Evolutionary conservation across 2,888 invertebrate species (phyloP).

Genomic region (Platynereis dumerilii): DNA sequence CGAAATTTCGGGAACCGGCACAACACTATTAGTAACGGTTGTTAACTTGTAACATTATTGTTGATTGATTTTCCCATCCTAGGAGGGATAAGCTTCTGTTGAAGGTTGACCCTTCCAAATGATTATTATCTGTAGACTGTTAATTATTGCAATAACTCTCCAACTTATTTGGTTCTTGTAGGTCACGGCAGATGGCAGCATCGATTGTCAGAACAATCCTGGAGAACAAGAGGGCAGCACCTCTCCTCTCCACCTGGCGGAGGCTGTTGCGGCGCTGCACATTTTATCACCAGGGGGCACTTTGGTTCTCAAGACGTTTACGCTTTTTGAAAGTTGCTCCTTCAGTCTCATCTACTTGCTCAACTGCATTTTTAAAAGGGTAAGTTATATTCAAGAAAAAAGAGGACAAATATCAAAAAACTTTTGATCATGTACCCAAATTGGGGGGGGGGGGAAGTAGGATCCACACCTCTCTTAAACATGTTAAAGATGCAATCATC

Average conservation of each 20-base stretch:
- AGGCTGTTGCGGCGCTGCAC: conserved; percentile 78
- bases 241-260: conserved; percentile 81
- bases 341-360: conserved; percentile 81
- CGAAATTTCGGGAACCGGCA: too few relatives aligned
- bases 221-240: conserved; percentile 86
- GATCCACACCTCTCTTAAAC: too few relatives aligned
- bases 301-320: conserved; percentile 88
- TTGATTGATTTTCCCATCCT: too few relatives aligned
- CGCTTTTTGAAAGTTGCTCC: conserved; percentile 84
- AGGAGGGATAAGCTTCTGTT: too few relatives aligned
- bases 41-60: too few relatives aligned
- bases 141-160: too few relatives aligned
- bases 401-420: background rate
- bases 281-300: conserved; percentile 77
- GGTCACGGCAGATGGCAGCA: conserved; percentile 94
- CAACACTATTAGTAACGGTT: too few relatives aligned
- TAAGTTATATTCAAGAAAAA: conserved; percentile 31
- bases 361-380: conserved; percentile 73
- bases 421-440: too few relatives aligned
- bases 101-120: too few relatives aligned
- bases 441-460: too few relatives aligned
- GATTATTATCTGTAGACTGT: too few relatives aligned
- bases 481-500: too few relatives aligned
- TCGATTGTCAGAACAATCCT: conserved; percentile 84
- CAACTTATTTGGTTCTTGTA: conserved; percentile 54